Conservation (phyloP, 2,888 invertebrate species). For the Drepanosiphum platanoidis region DNA sequence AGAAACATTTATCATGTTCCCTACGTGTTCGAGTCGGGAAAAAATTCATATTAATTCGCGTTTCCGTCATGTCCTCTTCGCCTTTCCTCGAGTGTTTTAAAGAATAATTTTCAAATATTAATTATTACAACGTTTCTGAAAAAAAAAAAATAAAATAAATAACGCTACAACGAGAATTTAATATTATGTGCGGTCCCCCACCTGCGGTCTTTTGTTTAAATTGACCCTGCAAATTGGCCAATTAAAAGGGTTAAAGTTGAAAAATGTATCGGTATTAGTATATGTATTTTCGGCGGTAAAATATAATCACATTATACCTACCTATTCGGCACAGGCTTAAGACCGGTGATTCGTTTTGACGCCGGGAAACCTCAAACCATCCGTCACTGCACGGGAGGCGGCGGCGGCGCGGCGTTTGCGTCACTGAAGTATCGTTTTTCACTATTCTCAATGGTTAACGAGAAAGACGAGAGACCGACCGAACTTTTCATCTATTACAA, state of each 20-base stretch:
- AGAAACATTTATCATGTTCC: background rate
- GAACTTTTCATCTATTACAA: constrained; percentile 5
- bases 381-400: background rate
- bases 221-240: constrained; percentile 33
- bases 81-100: background rate
- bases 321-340: background rate
- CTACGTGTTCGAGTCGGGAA: background rate
- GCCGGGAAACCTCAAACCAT: background rate
- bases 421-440: constrained; percentile 38
- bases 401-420: no score
- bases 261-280: constrained; percentile 40
- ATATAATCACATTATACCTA: constrained; percentile 12
- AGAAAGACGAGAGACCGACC: constrained; percentile 39
- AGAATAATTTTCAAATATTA: constrained; percentile 20
- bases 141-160: background rate
- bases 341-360: background rate
- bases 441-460: constrained; percentile 1
- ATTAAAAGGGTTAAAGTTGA: constrained; percentile 51
- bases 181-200: constrained; percentile 24
- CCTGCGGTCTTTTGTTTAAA: background rate
- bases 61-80: background rate
- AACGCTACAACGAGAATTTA: background rate
- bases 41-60: background rate
- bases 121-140: background rate
- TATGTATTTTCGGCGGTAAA: constrained; percentile 2